These are phyloP conservation scores for Venturia canescens DNA, from an alignment of 1,140 invertebrate genomes.

Conservation along the genomic window DNA sequence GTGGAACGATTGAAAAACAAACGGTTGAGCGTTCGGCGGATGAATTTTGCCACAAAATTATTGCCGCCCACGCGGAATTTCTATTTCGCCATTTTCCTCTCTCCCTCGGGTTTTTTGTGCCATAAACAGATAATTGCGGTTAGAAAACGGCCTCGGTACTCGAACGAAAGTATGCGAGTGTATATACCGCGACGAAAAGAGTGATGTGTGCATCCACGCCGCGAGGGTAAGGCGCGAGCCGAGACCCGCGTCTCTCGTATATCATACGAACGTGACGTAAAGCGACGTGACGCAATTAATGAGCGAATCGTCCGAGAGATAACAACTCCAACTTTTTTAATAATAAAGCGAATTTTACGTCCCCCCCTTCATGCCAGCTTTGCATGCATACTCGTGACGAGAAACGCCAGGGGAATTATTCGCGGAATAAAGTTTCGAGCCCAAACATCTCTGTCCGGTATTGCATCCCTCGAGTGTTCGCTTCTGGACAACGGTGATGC, in stretches of 20 bases:
- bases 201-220: background rate
- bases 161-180: slow-evolving; percentile 6
- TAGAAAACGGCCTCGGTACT: background rate
- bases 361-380: background rate
- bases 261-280: slow-evolving; percentile 23
- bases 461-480: background rate
- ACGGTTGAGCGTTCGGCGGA: too few species aligned
- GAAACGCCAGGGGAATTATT: background rate
- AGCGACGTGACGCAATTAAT: slow-evolving; percentile 61
- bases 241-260: slow-evolving; percentile 36
- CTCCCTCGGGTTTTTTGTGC: background rate
- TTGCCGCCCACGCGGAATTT: background rate
- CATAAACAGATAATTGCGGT: background rate
- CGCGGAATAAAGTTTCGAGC: background rate
- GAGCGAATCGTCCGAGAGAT: slow-evolving; percentile 58
- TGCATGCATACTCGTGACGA: background rate
- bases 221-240: background rate
- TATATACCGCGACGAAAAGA: background rate
- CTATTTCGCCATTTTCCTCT: slow-evolving; percentile 4
- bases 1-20: too few species aligned
- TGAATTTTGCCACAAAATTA: too few species aligned
- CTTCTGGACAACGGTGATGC: background rate
- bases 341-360: slow-evolving; percentile 61
- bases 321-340: slow-evolving; percentile 67
- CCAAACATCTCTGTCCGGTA: background rate